Evolutionary conservation across 2,797 vertebrate genomes (phyloP).

Genomic region (Malacoraja senta): DNA sequence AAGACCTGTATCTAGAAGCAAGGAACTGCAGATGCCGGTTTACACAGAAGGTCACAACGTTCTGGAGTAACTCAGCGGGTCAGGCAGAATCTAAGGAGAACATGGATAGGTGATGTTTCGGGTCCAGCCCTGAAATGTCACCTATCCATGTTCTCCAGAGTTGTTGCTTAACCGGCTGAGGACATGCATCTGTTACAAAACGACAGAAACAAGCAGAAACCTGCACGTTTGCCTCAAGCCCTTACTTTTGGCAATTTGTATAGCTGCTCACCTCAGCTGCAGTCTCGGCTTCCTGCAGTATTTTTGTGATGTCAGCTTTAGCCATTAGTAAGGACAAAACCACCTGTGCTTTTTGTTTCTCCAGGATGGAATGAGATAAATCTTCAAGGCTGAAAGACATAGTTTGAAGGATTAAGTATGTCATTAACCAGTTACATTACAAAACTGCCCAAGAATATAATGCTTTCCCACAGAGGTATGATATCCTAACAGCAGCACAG

Average conservation of each 20-base stretch:
- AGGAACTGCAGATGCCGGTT: too few species aligned
- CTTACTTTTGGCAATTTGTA: not conserved
- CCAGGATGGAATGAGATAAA: conserved; percentile 58
- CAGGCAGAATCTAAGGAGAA: too few species aligned
- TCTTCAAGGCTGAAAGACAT: conserved; percentile 65
- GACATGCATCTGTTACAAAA: not conserved
- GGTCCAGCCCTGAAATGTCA: too few species aligned
- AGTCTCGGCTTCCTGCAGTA: conserved; percentile 67
- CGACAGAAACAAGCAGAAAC: not conserved
- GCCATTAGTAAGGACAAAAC: conserved; percentile 58
- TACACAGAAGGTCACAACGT: too few species aligned
- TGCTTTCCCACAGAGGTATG: not conserved
- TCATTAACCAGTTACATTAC: not conserved
- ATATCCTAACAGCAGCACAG: not conserved
- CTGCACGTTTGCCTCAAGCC: not conserved
- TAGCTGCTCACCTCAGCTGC: conserved; percentile 67
- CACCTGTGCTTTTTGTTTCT: conserved; percentile 69
- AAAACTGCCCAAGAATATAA: not conserved
- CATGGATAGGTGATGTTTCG: too few species aligned
- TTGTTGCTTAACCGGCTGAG: not conserved
- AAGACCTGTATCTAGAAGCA: too few species aligned
- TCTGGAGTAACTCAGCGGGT: too few species aligned
- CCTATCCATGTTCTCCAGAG: not conserved
- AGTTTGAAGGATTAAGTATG: not conserved
- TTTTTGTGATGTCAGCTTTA: conserved; percentile 56